These are phyloP conservation scores for Lophotriccus pileatus DNA, from an alignment of 2,797 vertebrate genomes.

Conservation along the genomic window DNA sequence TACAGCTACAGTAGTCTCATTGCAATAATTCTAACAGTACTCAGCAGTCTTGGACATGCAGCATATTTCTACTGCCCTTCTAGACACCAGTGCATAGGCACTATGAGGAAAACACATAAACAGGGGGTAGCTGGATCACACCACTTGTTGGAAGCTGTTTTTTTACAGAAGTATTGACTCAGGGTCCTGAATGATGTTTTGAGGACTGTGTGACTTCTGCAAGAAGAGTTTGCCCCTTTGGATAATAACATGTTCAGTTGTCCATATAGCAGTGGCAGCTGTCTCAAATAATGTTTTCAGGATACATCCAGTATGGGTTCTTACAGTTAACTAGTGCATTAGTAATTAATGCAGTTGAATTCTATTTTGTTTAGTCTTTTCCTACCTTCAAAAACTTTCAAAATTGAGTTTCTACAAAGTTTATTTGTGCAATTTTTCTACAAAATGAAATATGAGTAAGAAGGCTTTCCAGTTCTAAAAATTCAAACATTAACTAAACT, in stretches of 20 bases:
- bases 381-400: not conserved
- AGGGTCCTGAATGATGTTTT: not conserved
- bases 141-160: not conserved
- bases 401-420: not conserved
- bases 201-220: not conserved
- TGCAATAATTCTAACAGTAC: not conserved
- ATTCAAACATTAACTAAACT: not conserved
- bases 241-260: fast-evolving
- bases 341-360: not conserved
- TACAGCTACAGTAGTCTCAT: not conserved
- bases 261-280: not conserved
- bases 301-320: not conserved
- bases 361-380: not conserved
- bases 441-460: not conserved
- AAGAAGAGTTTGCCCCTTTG: not conserved
- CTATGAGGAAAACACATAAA: not conserved
- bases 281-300: not conserved
- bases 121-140: not conserved
- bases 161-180: not conserved
- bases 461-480: not conserved
- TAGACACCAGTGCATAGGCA: not conserved
- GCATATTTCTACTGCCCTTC: not conserved
- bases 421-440: not conserved
- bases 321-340: not conserved
- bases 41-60: not conserved